phyloP scores from a whole-genome alignment of 2,888 invertebrate species.

The Agrilus biguttatus region DNA sequence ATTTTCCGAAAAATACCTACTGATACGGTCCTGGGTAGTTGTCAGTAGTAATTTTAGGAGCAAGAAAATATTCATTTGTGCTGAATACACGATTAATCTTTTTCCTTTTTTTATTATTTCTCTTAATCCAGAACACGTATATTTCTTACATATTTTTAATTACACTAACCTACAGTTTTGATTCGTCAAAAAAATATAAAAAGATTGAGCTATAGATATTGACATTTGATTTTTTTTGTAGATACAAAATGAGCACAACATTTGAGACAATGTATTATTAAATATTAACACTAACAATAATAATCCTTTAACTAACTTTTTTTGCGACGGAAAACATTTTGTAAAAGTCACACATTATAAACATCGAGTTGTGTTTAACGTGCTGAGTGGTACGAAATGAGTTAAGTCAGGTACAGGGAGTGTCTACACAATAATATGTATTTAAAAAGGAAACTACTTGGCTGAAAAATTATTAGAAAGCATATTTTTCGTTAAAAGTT shows the following conservation, averaged over 20 bases:
- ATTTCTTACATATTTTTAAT: constrained; percentile 11
- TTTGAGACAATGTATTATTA: constrained; percentile 14
- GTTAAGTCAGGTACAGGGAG: constrained; percentile 8
- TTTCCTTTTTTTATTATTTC: too few relatives aligned
- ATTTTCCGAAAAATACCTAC: background rate
- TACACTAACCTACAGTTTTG: constrained; percentile 21
- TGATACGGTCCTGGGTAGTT: too few relatives aligned
- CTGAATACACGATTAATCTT: constrained; percentile 10
- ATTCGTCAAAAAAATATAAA: constrained; percentile 26
- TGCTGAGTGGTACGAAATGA: too few relatives aligned
- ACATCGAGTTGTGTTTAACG: too few relatives aligned
- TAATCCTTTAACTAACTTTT: too few relatives aligned
- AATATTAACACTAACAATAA: too few relatives aligned
- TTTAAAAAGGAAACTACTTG: too few relatives aligned
- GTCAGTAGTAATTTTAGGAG: constrained; percentile 1
- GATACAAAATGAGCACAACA: constrained; percentile 29
- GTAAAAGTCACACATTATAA: too few relatives aligned
- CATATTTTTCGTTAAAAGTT: too few relatives aligned
- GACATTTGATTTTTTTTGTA: constrained; percentile 28
- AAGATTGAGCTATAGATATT: constrained; percentile 32
- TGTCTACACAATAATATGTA: too few relatives aligned
- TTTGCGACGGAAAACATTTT: too few relatives aligned
- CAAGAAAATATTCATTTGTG: constrained; percentile 11
- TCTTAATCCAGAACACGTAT: constrained; percentile 20
- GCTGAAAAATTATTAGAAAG: too few relatives aligned